Evolutionary conservation across 2,888 invertebrate species (phyloP).

Genomic region (Lucinisca nassula): DNA sequence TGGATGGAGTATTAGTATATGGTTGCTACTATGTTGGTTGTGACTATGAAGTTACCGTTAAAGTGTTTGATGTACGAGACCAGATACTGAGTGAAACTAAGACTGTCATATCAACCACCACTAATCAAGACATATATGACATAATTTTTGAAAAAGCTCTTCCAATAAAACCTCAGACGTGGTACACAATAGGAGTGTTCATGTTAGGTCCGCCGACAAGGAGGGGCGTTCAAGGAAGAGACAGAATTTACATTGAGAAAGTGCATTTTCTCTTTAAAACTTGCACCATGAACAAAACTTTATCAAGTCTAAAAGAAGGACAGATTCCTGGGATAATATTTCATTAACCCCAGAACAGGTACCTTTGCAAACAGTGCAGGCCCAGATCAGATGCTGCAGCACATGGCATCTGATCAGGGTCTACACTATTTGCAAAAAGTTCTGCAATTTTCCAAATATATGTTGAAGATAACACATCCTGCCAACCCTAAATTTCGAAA

Average conservation of each 20-base stretch:
- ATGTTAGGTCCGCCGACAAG: conserved; percentile 61
- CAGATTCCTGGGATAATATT: conserved; percentile 61
- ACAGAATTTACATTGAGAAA: conserved; percentile 60
- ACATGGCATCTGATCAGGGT: too few relatives aligned
- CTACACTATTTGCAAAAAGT: too few relatives aligned
- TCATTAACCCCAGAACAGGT: too few relatives aligned
- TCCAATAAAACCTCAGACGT: conserved; percentile 40
- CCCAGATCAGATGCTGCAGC: too few relatives aligned
- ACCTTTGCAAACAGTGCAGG: too few relatives aligned
- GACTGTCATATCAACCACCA: conserved; percentile 24
- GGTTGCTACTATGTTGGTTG: conserved; percentile 41
- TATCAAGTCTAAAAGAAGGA: conserved; percentile 55
- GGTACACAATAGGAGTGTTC: conserved; percentile 50
- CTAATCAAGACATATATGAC: conserved; percentile 43
- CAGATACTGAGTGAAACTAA: conserved; percentile 22
- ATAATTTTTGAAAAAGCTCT: conserved; percentile 39
- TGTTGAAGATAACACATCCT: too few relatives aligned
- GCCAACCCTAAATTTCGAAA: too few relatives aligned
- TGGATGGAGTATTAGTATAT: conserved; percentile 53
- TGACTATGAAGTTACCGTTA: conserved; percentile 38
- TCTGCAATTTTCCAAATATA: too few relatives aligned
- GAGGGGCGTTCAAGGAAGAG: conserved; percentile 48
- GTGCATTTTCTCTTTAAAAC: conserved; percentile 61
- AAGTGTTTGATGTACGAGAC: conserved; percentile 19
- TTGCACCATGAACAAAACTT: conserved; percentile 32